Conservation (phyloP, 2,797 vertebrate species). For the Ceyx erithaca region DNA sequence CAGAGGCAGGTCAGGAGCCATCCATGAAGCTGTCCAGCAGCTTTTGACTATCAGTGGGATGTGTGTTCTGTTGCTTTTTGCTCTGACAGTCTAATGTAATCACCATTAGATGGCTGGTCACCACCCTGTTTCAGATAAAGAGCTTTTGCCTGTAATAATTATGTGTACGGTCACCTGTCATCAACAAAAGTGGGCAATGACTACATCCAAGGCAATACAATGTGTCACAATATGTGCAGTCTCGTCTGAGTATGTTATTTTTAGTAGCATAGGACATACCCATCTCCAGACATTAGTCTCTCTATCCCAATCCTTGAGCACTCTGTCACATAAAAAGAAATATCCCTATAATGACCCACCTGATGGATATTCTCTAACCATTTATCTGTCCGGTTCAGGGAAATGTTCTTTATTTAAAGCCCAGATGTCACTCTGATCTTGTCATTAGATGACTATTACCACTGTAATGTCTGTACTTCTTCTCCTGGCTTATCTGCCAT, state of each 20-base stretch:
- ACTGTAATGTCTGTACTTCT: not conserved
- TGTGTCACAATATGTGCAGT: not conserved
- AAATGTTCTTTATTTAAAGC: not conserved
- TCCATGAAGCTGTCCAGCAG: not conserved
- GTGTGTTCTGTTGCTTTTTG: not conserved
- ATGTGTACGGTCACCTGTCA: not conserved
- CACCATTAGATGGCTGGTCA: not conserved
- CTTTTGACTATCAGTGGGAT: not conserved
- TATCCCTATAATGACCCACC: not conserved
- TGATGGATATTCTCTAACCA: not conserved
- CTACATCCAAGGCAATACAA: not conserved
- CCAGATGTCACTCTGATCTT: not conserved
- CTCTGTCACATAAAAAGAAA: not conserved
- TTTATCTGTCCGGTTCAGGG: not conserved
- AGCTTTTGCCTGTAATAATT: not conserved
- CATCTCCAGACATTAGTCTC: not conserved
- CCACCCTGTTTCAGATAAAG: not conserved
- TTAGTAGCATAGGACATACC: not conserved
- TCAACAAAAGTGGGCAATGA: not conserved
- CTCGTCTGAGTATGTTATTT: not conserved
- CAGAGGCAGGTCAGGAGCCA: not conserved
- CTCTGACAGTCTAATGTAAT: not conserved
- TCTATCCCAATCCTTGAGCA: not conserved
- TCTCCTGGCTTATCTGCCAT: not conserved
- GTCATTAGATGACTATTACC: not conserved